phyloP scores from a whole-genome alignment of 2,113 vertebrate species.

The Peromyscus leucopus region DNA sequence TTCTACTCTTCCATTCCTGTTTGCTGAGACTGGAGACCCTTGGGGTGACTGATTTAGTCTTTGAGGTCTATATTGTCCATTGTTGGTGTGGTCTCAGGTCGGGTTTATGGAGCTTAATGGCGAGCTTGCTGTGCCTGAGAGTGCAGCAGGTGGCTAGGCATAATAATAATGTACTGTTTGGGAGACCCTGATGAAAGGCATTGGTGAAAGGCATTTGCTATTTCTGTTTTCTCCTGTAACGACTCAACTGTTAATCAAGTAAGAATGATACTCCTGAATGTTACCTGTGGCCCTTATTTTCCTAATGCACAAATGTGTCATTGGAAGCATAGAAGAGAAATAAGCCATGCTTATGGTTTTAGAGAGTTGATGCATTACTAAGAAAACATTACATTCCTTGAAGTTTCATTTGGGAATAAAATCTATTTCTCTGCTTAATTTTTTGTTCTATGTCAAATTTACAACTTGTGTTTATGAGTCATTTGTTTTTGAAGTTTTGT shows the following conservation, averaged over 20 bases:
- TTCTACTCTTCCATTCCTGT: neutral
- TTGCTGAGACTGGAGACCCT: neutral
- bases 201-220: neutral
- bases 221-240: constrained; percentile 65
- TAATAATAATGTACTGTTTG: constrained; percentile 34
- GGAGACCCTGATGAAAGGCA: neutral
- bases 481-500: constrained; percentile 43
- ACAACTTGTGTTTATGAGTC: neutral
- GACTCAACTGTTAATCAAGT: constrained; percentile 60
- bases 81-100: neutral
- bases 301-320: constrained; percentile 43
- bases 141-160: neutral
- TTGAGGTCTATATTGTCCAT: constrained; percentile 34
- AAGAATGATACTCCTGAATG: constrained; percentile 29
- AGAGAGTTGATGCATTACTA: constrained; percentile 5
- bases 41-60: neutral
- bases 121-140: constrained; percentile 41
- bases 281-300: constrained; percentile 47
- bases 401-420: constrained; percentile 22
- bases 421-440: constrained; percentile 8
- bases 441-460: neutral
- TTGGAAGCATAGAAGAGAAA: constrained; percentile 50
- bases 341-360: constrained; percentile 43
- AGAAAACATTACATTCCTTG: neutral
- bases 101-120: constrained; percentile 56